These are phyloP conservation scores for Petrocephalus microphthalmus DNA, from an alignment of 2,113 vertebrate genomes.

Conservation along the genomic window DNA sequence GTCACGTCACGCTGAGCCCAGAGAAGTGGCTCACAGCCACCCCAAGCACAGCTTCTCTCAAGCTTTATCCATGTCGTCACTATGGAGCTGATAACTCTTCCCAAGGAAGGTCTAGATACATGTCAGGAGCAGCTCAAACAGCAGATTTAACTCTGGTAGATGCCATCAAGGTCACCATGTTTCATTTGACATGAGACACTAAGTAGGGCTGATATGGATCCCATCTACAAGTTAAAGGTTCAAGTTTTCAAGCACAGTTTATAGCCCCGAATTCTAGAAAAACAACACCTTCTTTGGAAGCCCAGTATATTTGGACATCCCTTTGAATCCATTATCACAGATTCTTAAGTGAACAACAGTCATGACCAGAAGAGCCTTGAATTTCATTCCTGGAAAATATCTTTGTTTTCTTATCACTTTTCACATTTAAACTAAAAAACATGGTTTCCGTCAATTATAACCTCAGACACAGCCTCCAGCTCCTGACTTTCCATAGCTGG, in stretches of 20 bases:
- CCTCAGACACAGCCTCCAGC: background rate
- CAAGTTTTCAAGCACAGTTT: background rate
- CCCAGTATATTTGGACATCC: slow-evolving; percentile 30
- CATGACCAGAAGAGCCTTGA: slow-evolving; percentile 31
- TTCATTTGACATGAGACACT: background rate
- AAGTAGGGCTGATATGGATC: background rate
- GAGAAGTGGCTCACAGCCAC: background rate
- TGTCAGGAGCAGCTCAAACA: background rate
- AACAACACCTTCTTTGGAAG: slow-evolving; percentile 41
- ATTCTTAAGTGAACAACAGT: slow-evolving; percentile 31
- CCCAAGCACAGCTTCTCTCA: background rate
- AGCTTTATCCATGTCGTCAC: background rate
- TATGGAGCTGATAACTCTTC: background rate
- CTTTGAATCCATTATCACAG: slow-evolving; percentile 22
- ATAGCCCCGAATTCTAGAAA: slow-evolving; percentile 33
- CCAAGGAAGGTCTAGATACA: background rate
- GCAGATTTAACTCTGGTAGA: background rate
- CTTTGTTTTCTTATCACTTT: background rate
- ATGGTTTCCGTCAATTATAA: background rate
- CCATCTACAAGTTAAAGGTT: background rate
- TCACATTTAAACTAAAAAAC: background rate
- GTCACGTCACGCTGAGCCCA: background rate
- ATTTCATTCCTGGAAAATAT: slow-evolving; percentile 7
- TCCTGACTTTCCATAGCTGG: background rate
- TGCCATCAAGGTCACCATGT: background rate